Base-by-base conservation (phyloP, 2,888 invertebrate genomes). In the Dolichomitus sp. region DNA sequence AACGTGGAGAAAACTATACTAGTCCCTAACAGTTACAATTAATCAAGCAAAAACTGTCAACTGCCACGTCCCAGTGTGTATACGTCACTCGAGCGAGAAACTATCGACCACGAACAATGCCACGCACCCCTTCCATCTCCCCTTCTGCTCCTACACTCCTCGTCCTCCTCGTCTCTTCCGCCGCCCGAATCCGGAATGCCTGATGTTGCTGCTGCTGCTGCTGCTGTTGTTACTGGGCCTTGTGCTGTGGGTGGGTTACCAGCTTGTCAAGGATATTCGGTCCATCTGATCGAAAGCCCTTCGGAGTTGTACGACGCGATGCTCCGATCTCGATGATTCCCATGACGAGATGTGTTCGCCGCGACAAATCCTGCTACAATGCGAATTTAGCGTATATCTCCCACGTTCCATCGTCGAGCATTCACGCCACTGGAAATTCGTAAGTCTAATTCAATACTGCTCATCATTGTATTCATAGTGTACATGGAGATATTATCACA, bases 31-130 rank as follows among this genome's bases (percentile, higher is more conserved):
- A 76, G 81, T 79, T 86, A 87, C 81, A 88, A 90, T 90, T 90
- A 89, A 90, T 90, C 88, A 89, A 89, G 88, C 89, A 89, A 90
- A 90, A 90, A 90, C 88, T 89, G 89, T 90, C 90, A 90, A 88
- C 86, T 88, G 88, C 89, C 89, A 88, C 81, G 84, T 85, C 81
- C 82, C 79, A 63, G 83, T 84, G 86, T 84, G 86, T 87, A 81
- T 79, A 73, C 87, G 87, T 89, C 85, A 86, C 76, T 75, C 80
- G 83, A 80, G 83, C 83, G 87, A 82, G 86, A 87, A 88, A 85
- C 85, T 90, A 90, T 90, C 90, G 89, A 90, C 89, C 88, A 82
- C 88, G 81, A 90, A 89, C 88, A 89, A 90, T 87, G 84, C 80
- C 42, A 57, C 80, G 69, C 59, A 70, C 3, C 81, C 77, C 72